Conservation (phyloP, 2,113 vertebrate species). For the Epinephelus moara region DNA sequence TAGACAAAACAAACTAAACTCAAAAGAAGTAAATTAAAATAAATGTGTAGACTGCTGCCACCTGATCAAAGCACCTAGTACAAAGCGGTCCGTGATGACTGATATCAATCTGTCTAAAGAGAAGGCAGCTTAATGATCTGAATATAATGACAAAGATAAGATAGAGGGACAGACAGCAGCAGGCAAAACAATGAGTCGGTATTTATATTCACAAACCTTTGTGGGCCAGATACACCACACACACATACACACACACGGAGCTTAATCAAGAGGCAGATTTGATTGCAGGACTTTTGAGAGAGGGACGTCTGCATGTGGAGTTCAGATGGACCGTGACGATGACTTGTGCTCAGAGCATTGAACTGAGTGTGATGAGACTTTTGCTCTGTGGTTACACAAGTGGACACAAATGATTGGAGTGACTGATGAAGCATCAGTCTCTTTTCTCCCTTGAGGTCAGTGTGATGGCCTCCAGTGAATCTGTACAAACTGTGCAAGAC, state of each 20-base stretch:
- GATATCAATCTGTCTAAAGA: constrained; percentile 26
- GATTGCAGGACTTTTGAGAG: constrained; percentile 49
- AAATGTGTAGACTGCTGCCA: not conserved
- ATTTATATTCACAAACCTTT: constrained; percentile 46
- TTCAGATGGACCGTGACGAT: constrained; percentile 24
- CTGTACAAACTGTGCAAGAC: not conserved
- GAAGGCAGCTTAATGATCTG: constrained; percentile 29
- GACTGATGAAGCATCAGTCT: constrained; percentile 6
- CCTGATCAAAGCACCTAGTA: constrained; percentile 16
- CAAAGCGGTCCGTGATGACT: constrained; percentile 3
- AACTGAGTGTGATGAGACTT: constrained; percentile 33
- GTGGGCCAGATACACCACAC: constrained; percentile 1
- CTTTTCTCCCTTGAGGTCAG: not conserved
- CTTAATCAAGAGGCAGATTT: constrained; percentile 68
- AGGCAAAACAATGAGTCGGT: constrained; percentile 20
- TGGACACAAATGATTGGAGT: constrained; percentile 26
- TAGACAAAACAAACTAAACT: not conserved
- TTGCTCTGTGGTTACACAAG: constrained; percentile 26
- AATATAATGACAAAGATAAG: constrained; percentile 45
- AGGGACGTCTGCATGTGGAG: not conserved
- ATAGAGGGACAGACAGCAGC: constrained; percentile 29
- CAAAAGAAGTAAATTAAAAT: constrained; percentile 8
- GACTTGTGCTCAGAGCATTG: constrained; percentile 13
- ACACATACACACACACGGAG: not conserved
- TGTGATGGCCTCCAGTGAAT: not conserved